Conservation (phyloP, 1,140 invertebrate genomes). For the Orussus abietinus region DNA sequence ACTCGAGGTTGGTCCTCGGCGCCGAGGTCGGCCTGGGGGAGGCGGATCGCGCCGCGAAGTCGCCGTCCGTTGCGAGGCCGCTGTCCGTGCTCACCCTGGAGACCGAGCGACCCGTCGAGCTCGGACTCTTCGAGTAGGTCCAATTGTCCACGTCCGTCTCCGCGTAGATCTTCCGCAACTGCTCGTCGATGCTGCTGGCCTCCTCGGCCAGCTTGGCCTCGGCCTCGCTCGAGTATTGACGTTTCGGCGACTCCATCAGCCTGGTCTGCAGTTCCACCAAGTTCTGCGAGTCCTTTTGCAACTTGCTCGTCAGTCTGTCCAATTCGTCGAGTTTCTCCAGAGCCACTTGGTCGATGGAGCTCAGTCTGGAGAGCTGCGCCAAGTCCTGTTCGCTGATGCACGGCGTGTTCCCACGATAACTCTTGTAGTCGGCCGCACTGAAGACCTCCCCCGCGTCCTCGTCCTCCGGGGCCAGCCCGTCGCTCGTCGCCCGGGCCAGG, state of each 20-base stretch:
- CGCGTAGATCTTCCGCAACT: conserved; percentile 64
- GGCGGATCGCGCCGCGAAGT: conserved; percentile 48
- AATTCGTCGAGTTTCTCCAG: conserved; percentile 75
- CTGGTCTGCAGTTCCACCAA: conserved; percentile 70
- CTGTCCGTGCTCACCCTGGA: conserved; percentile 50
- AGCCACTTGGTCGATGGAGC: conserved; percentile 70
- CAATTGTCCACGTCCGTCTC: conserved; percentile 66
- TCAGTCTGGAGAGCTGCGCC: conserved; percentile 69
- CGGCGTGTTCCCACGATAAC: conserved; percentile 69
- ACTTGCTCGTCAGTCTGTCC: conserved; percentile 69
- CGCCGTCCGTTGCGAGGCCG: conserved; percentile 48
- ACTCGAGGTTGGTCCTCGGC: conserved; percentile 46
- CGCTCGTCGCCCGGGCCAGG: conserved; percentile 46
- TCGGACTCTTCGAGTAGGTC: conserved; percentile 63
- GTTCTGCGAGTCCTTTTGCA: conserved; percentile 75
- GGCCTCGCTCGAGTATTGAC: conserved; percentile 54
- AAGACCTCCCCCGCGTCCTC: conserved; percentile 65
- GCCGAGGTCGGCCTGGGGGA: conserved; percentile 48
- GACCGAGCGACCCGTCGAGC: conserved; percentile 46
- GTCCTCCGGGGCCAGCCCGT: conserved; percentile 40
- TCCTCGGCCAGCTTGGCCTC: conserved; percentile 62
- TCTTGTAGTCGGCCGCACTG: conserved; percentile 74
- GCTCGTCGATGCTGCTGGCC: conserved; percentile 66
- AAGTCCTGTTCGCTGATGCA: conserved; percentile 75
- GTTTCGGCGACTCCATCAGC: conserved; percentile 58